A percentile compares a stretch with the other conserved stretches of the same genome.
Evolutionary conservation across 2,113 vertebrate genomes (phyloP).

Genomic region (Mesembrinibis cayennensis): DNA sequence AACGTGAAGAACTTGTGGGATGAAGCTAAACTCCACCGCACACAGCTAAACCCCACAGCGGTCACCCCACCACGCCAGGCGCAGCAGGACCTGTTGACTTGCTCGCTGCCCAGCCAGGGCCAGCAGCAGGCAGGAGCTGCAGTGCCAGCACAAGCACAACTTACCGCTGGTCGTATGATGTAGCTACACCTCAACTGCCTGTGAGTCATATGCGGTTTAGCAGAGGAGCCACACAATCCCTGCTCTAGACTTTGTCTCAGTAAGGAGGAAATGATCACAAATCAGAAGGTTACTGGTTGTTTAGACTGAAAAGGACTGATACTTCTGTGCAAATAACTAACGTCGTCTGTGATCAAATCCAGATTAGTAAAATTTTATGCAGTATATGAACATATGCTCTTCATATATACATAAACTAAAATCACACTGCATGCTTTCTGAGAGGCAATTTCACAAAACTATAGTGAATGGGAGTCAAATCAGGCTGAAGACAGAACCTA

Average conservation of each 20-base stretch:
- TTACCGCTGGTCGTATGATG: rapidly evolving
- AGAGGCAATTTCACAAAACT: neutral
- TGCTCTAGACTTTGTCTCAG: neutral
- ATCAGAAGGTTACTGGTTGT: neutral
- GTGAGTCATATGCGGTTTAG: rapidly evolving
- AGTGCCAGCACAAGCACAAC: rapidly evolving
- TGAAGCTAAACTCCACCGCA: neutral
- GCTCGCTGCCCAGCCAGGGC: neutral
- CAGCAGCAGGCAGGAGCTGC: neutral
- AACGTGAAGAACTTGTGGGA: neutral
- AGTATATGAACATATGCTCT: neutral
- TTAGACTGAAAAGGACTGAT: neutral
- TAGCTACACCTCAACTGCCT: neutral
- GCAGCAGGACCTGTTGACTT: neutral
- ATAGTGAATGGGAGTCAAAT: neutral
- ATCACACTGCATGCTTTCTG: neutral
- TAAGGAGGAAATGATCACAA: neutral
- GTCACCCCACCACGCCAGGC: neutral
- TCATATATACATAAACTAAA: neutral
- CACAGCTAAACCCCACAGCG: neutral
- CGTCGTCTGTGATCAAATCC: neutral
- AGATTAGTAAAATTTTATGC: neutral
- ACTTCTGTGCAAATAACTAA: neutral
- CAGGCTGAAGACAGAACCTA: neutral
- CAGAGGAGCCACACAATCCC: neutral